Percentiles rank a stretch among this genome's conserved stretches.
Conservation (phyloP, 1,140 invertebrate genomes). For the Diachasmimorpha longicaudata region DNA sequence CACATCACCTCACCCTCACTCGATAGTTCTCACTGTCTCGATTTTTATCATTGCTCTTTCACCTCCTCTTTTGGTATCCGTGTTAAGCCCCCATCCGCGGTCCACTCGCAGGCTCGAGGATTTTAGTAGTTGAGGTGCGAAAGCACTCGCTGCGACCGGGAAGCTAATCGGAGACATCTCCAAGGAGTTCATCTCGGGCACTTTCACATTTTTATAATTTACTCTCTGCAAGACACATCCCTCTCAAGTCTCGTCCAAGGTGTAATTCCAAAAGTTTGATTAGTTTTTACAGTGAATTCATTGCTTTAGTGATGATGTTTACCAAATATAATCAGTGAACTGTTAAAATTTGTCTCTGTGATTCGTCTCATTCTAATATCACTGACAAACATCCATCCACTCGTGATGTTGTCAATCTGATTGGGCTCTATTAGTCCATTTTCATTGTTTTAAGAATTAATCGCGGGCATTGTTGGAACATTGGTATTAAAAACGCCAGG, state of each 20-base stretch:
- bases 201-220: not conserved
- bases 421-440: too few species aligned
- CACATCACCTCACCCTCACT: not conserved
- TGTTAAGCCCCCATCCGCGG: not conserved
- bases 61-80: not conserved
- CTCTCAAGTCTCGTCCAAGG: not conserved
- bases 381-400: too few species aligned
- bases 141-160: slow-evolving; percentile 15
- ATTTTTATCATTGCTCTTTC: slow-evolving; percentile 18
- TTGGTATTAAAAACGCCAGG: slow-evolving; percentile 40
- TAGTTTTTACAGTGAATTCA: too few species aligned
- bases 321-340: too few species aligned
- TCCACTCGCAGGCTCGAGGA: not conserved
- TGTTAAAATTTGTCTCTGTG: too few species aligned
- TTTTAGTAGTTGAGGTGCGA: slow-evolving; percentile 20
- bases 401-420: too few species aligned
- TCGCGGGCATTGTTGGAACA: not conserved
- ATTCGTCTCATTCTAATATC: too few species aligned
- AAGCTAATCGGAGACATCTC: slow-evolving; percentile 13
- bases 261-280: too few species aligned
- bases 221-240: not conserved
- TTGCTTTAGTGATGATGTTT: too few species aligned
- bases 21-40: not conserved
- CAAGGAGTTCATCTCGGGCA: not conserved
- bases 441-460: too few species aligned